These are phyloP conservation scores for Leptonema lineaticorne DNA, from an alignment of 1,140 invertebrate species.

Conservation along the genomic window DNA sequence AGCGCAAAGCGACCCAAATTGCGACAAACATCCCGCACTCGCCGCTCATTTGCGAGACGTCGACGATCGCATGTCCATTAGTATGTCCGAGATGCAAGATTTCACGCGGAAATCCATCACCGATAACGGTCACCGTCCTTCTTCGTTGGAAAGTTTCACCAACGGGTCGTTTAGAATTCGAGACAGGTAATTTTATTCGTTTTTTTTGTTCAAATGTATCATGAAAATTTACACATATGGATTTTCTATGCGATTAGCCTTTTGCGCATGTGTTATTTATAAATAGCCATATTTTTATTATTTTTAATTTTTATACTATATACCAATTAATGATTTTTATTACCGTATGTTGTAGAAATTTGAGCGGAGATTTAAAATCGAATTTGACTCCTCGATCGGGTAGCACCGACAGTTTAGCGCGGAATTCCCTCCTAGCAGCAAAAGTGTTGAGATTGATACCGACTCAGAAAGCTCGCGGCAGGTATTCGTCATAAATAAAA, in stretches of 20 bases:
- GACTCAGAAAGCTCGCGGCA: constrained; percentile 73
- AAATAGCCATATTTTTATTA: too few species aligned
- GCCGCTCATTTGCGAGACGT: neutral
- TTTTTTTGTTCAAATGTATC: neutral
- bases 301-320: too few species aligned
- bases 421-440: constrained; percentile 71
- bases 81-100: constrained; percentile 36
- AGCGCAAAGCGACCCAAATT: constrained; percentile 37
- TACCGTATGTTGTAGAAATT: too few species aligned
- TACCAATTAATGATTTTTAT: too few species aligned
- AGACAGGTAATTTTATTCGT: constrained; percentile 32
- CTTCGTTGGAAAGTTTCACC: constrained; percentile 2
- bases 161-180: constrained; percentile 18
- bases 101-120: constrained; percentile 17
- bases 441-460: constrained; percentile 78
- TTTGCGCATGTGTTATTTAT: too few species aligned
- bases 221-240: too few species aligned
- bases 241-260: too few species aligned
- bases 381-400: constrained; percentile 45
- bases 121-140: neutral
- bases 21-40: constrained; percentile 17
- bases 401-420: constrained; percentile 70
- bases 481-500: constrained; percentile 51
- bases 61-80: constrained; percentile 35
- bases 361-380: constrained; percentile 25